A percentile compares a stretch with the other conserved stretches of the same genome.
Conservation (phyloP, 2,888 invertebrate species). For the Clunio marinus region DNA sequence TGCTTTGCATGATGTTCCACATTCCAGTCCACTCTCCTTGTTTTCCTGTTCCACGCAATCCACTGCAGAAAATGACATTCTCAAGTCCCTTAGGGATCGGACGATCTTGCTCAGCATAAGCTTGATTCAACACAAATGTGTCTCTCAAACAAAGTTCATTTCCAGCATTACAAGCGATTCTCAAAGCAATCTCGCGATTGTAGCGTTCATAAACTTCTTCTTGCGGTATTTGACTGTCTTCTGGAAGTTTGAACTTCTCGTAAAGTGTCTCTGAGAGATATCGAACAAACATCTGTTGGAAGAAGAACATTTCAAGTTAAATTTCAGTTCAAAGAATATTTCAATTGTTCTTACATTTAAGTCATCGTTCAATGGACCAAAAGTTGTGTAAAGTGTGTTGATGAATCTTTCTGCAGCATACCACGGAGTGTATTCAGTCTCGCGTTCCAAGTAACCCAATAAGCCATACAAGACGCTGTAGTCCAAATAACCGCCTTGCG, state of each 20-base stretch:
- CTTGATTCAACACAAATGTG: neutral
- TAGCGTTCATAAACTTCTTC: constrained; percentile 15
- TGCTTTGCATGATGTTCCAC: neutral
- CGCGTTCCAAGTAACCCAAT: constrained; percentile 54
- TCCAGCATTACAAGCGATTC: constrained; percentile 16
- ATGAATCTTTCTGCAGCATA: constrained; percentile 16
- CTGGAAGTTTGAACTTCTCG: neutral
- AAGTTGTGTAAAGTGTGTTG: constrained; percentile 15
- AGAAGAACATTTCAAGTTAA: neutral
- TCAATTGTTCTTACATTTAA: constrained; percentile 10
- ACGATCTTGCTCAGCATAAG: neutral
- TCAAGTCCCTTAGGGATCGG: constrained; percentile 8
- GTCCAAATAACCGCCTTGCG: constrained; percentile 55
- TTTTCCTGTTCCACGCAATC: neutral
- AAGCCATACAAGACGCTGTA: constrained; percentile 52
- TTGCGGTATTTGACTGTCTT: neutral
- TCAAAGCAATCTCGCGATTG: neutral
- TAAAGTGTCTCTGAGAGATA: constrained; percentile 12
- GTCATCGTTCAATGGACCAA: neutral
- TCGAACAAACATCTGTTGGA: neutral
- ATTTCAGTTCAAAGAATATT: too few species aligned
- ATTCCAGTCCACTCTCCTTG: constrained; percentile 1
- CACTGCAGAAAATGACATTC: neutral
- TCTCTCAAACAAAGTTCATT: constrained; percentile 9
- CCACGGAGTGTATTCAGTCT: constrained; percentile 59